Base-by-base conservation (phyloP, 2,113 vertebrate species). In the Corythornis vintsioides region DNA sequence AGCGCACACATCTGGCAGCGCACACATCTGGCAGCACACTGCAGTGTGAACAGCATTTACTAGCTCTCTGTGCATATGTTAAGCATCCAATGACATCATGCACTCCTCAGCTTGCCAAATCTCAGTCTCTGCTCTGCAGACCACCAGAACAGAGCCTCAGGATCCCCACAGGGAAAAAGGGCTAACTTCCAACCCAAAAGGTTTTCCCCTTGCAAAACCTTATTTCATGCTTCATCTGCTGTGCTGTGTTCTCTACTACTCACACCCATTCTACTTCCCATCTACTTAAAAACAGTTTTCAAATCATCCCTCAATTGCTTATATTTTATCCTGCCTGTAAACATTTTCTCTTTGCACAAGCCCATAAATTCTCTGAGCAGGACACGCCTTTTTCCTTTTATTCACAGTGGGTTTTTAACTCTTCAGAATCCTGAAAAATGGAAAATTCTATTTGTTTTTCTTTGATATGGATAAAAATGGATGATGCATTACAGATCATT, bases 71-170 rank as follows among this genome's bases (percentile, higher is more conserved):
- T 84, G 94, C 97, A 91, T 96, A 91, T 97, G 97, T 89, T 97
- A 82, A 91, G 87, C 96, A 97, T 96, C 94, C 96, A 71, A 69
- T 98, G 97, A 98, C 97, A 97, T 98, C 98, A 98, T 94, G 74
- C 92, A 6, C 89, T 77, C 55, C 12, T 60, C 61, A 26, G 76
- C 67, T 33, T 94, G 97, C 97, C 98, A 98, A 95, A 43, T 85
- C 38, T 15, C 88, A 77, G 87, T 55, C 94, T 96, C 96, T 96
- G 83, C 89, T 43, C 65, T 67, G 67, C 83, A 96, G 97, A 98
- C 98, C 98, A 98, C 97, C 97, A 97, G 89, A 98, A 97, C 96
- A 87, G 92, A 97, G 93, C 88, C 93, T 70, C 95, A 92, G 93
- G 95, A 94, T 57, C 88, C 94, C 96, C 70, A 7, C 5, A 72